A percentile compares a stretch with the other conserved stretches of the same genome.
Evolutionary conservation across 2,113 vertebrate species (phyloP).

Genomic region (Cepphus grylle): DNA sequence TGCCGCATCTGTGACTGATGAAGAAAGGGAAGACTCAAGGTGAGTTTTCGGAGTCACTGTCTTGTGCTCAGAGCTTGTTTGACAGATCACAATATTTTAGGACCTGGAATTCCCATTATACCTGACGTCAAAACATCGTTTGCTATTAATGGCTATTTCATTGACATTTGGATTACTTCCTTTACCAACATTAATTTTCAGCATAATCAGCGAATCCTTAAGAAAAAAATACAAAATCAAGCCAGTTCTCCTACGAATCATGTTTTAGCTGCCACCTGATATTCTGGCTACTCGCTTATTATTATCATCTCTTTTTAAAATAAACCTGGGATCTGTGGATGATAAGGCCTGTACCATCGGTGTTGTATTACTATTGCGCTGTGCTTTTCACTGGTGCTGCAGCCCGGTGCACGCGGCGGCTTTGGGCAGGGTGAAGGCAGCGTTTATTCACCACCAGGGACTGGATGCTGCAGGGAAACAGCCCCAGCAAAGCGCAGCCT

Average conservation of each 20-base stretch:
- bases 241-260: not conserved
- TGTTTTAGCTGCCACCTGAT: not conserved
- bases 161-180: not conserved
- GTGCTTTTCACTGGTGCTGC: not conserved
- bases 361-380: fast-evolving
- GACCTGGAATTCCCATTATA: not conserved
- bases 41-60: not conserved
- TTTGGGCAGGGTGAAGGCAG: not conserved
- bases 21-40: not conserved
- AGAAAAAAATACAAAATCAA: not conserved
- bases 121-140: not conserved
- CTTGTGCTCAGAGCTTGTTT: not conserved
- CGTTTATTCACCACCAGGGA: too few relatives aligned
- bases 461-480: not conserved
- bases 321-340: not conserved
- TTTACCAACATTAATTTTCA: not conserved
- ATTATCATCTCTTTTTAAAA: not conserved
- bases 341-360: not conserved
- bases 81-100: not conserved
- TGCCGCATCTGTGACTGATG: not conserved
- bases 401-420: not conserved
- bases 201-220: not conserved
- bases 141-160: not conserved
- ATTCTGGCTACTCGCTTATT: not conserved
- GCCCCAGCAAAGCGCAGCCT: not conserved